phyloP scores from a whole-genome alignment of 2,113 vertebrate species.

The Hiodon tergisus region DNA sequence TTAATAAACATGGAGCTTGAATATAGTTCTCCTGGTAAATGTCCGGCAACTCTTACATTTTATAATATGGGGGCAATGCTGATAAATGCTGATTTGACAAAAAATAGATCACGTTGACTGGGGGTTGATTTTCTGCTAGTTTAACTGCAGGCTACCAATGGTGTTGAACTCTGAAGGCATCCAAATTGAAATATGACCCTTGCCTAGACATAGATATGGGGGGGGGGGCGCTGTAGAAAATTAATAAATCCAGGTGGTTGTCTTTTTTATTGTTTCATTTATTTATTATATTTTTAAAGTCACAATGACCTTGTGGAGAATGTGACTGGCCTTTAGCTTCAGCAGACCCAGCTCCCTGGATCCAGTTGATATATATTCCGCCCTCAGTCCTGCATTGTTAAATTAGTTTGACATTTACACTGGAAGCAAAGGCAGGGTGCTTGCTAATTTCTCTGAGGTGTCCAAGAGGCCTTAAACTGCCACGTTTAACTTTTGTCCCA shows the following conservation, averaged over 20 bases:
- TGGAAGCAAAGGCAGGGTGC: background rate
- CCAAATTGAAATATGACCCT: too few relatives aligned
- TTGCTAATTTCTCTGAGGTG: background rate
- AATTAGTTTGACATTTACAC: slow-evolving; percentile 17
- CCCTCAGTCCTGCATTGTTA: background rate
- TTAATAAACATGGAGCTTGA: too few relatives aligned
- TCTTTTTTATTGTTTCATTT: background rate
- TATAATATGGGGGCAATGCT: too few relatives aligned
- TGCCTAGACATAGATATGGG: too few relatives aligned
- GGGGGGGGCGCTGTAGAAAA: too few relatives aligned
- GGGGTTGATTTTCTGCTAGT: too few relatives aligned
- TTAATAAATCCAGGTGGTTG: background rate
- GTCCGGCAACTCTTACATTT: too few relatives aligned
- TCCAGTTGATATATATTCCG: background rate
- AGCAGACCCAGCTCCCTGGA: background rate
- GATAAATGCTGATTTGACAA: too few relatives aligned
- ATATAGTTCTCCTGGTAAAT: too few relatives aligned
- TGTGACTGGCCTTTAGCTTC: slow-evolving; percentile 39
- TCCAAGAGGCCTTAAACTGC: background rate
- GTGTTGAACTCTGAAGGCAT: too few relatives aligned
- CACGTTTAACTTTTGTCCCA: background rate
- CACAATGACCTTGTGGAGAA: slow-evolving; percentile 26
- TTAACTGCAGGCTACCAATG: too few relatives aligned
- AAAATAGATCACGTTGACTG: too few relatives aligned
- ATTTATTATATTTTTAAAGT: slow-evolving; percentile 2